Evolutionary conservation across 2,888 invertebrate genomes (phyloP).

Genomic region (Trachelus troglodyta): DNA sequence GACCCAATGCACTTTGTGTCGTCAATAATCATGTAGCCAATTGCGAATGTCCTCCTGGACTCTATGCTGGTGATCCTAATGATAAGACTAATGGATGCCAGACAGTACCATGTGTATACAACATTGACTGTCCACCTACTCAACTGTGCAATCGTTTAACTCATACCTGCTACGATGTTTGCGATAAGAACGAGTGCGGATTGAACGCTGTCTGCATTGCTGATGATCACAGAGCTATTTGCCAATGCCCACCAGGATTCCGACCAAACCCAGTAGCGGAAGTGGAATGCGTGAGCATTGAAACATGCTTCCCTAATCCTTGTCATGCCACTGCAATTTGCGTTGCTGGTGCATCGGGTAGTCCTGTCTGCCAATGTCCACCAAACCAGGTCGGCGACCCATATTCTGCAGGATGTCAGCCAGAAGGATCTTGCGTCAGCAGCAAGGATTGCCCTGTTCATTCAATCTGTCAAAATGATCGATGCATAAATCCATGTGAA

Average conservation of each 20-base stretch:
- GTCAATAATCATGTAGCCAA: constrained; percentile 90
- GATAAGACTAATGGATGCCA: constrained; percentile 80
- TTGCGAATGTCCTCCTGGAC: constrained; percentile 90
- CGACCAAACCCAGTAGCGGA: constrained; percentile 86
- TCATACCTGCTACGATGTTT: constrained; percentile 84
- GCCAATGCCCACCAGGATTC: constrained; percentile 89
- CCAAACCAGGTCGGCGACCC: constrained; percentile 83
- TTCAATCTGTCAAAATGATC: constrained; percentile 77
- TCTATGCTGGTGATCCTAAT: constrained; percentile 87
- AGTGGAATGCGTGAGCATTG: constrained; percentile 79
- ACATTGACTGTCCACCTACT: constrained; percentile 82
- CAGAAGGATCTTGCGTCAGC: constrained; percentile 80
- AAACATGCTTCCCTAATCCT: constrained; percentile 80
- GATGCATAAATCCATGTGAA: constrained; percentile 85
- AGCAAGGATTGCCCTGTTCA: constrained; percentile 84
- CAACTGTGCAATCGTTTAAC: constrained; percentile 86
- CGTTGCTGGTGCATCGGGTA: constrained; percentile 74
- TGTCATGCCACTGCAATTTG: constrained; percentile 87
- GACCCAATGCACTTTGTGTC: constrained; percentile 87
- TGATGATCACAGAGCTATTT: constrained; percentile 83
- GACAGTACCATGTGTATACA: constrained; percentile 87
- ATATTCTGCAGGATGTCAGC: constrained; percentile 78
- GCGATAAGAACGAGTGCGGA: constrained; percentile 85
- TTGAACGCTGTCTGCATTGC: constrained; percentile 89
- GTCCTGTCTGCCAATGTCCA: constrained; percentile 84